Conservation (phyloP, 2,888 invertebrate species). For the Zygaena filipendulae region DNA sequence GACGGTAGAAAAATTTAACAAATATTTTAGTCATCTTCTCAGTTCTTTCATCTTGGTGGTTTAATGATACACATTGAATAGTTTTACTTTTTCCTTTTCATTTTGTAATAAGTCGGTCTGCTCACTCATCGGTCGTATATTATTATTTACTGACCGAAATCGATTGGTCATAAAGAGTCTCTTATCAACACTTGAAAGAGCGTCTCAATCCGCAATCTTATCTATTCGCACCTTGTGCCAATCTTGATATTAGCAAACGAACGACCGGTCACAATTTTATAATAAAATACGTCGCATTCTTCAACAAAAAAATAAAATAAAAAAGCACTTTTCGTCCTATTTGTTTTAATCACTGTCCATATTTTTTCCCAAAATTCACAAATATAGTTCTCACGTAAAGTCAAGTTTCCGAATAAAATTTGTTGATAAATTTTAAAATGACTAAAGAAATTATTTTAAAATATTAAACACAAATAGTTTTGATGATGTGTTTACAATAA, state of each 20-base stretch:
- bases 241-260: constrained; percentile 43
- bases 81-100: constrained; percentile 63
- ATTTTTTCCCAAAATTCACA: no score
- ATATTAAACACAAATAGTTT: no score
- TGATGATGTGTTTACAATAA: no score
- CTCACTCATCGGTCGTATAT: constrained; percentile 31
- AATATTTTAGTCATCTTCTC: constrained; percentile 43
- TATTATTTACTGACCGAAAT: constrained; percentile 37
- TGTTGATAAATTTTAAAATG: no score
- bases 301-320: constrained; percentile 42
- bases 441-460: no score
- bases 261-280: constrained; percentile 36
- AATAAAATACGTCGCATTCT: constrained; percentile 36
- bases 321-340: no score
- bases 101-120: constrained; percentile 35
- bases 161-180: constrained; percentile 43
- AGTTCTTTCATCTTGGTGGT: constrained; percentile 34
- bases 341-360: no score
- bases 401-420: no score
- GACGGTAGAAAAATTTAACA: constrained; percentile 35
- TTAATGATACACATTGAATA: constrained; percentile 17
- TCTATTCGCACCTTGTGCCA: constrained; percentile 53
- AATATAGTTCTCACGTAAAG: no score
- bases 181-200: constrained; percentile 59
- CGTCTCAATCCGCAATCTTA: constrained; percentile 58